Evolutionary conservation across 1,140 invertebrate species (phyloP).

Genomic region (Dinothrombium tinctorium): DNA sequence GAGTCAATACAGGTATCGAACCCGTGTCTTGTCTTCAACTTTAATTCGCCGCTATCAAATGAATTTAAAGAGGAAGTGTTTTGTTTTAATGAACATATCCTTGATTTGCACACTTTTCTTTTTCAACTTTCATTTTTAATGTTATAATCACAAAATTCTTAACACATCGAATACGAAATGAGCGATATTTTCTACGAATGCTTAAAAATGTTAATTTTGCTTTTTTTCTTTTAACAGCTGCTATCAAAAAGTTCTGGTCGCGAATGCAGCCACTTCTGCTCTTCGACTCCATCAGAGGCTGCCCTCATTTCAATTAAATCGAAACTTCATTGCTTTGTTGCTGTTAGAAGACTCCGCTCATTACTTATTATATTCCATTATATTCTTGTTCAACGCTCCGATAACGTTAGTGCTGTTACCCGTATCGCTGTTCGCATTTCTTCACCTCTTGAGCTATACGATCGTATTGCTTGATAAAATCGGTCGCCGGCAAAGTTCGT

Average conservation of each 20-base stretch:
- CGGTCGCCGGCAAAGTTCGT: conserved; percentile 19
- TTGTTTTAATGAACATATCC: no score
- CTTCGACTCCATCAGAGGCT: conserved; percentile 75
- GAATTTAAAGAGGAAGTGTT: no score
- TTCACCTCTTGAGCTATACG: conserved; percentile 73
- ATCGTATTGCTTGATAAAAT: conserved; percentile 69
- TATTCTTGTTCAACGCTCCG: conserved; percentile 69
- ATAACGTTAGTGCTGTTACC: conserved; percentile 69
- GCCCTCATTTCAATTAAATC: conserved; percentile 36
- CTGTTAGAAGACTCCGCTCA: conserved; percentile 83
- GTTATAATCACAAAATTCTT: no score
- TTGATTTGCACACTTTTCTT: no score
- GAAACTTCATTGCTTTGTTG: conserved; percentile 50
- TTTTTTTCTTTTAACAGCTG: no score
- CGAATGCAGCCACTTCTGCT: conserved; percentile 75
- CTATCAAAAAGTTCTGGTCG: conserved; percentile 59
- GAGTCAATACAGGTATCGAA: no score
- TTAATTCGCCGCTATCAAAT: no score
- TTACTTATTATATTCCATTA: conserved; percentile 77
- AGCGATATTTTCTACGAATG: no score
- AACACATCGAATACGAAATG: no score
- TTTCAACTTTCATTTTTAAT: no score
- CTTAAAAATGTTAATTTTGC: no score
- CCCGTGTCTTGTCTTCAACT: no score
- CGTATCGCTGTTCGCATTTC: conserved; percentile 60